Base-by-base conservation (phyloP, 2,797 vertebrate species). In the Chelmon rostratus region DNA sequence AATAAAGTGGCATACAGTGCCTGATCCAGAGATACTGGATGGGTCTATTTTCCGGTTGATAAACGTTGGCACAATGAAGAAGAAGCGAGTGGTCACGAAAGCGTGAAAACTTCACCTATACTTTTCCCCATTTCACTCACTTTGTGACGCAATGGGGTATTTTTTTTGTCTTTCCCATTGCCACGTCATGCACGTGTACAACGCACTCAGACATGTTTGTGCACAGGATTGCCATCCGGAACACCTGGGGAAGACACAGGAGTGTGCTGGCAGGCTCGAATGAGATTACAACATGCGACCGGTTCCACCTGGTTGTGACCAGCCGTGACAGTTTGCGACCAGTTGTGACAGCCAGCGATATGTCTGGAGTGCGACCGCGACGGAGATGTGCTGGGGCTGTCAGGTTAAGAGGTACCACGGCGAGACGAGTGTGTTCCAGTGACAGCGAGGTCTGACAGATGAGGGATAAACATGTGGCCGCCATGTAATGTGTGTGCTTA, bases 241-340 rank as follows among this genome's bases (percentile, higher is more conserved):
- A 50, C 57, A 65, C 10, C 46, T 38, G 3, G 53, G 76, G 54
- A 64, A 58, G 65, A 77, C 59, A 65, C 66, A 54, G 65, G n/a
- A 54, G 58, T 23, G 37, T 16, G 49, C 73, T 56, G 74, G 77
- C 72, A 74, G 50, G 76, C 42, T 57, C 8, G 50, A 63, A 58
- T 62, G 56, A 75, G 72, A 86, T 85, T 66, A 74, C 62, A 78
- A 40, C 49, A 68, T 13, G 58, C 56, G 87, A 86, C 80, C 76
- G 82, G 75, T 66, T 88, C 70, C 82, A 87, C 79, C 88, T 87
- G 87, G 70, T 73, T 76, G 83, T 85, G 86, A 58, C 83, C 21
- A 44, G 16, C 83, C 25, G 70, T 88, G 88, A 89, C 86, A 83
- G 70, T 70, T 66, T 67, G 77, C 69, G 90, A 84, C 89, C 85